Conservation (phyloP, 2,888 invertebrate genomes). For the Trilocha varians region DNA sequence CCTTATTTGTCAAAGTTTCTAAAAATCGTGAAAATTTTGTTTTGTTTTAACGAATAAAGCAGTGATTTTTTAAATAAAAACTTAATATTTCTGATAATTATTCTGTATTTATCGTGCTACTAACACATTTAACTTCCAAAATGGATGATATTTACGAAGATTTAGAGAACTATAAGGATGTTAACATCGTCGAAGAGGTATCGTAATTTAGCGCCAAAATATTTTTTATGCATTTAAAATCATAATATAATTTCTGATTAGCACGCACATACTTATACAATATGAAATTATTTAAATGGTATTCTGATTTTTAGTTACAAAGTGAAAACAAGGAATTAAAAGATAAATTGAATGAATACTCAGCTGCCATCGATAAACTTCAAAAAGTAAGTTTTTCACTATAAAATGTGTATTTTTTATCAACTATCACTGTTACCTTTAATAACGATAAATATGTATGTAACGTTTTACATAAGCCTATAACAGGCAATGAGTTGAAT, state of each 20-base stretch:
- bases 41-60: too few species aligned
- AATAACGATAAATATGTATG: too few species aligned
- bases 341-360: constrained; percentile 38
- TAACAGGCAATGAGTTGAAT: too few species aligned
- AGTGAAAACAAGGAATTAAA: constrained; percentile 49
- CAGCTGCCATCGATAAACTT: constrained; percentile 33
- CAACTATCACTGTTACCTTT: neutral
- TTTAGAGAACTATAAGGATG: constrained; percentile 54
- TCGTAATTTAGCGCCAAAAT: constrained; percentile 52
- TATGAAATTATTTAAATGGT: neutral
- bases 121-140: too few species aligned
- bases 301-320: constrained; percentile 36
- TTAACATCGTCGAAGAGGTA: constrained; percentile 43
- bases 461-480: too few species aligned
- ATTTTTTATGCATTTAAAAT: too few species aligned
- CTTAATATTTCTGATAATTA: neutral
- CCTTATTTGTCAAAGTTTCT: too few species aligned
- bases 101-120: too few species aligned
- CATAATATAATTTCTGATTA: too few species aligned
- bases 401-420: neutral
- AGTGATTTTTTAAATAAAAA: too few species aligned
- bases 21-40: too few species aligned
- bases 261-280: neutral
- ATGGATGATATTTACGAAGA: constrained; percentile 54
- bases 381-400: constrained; percentile 45